Base-by-base conservation (phyloP, 2,113 vertebrate genomes). In the Grammomys dolichurus region DNA sequence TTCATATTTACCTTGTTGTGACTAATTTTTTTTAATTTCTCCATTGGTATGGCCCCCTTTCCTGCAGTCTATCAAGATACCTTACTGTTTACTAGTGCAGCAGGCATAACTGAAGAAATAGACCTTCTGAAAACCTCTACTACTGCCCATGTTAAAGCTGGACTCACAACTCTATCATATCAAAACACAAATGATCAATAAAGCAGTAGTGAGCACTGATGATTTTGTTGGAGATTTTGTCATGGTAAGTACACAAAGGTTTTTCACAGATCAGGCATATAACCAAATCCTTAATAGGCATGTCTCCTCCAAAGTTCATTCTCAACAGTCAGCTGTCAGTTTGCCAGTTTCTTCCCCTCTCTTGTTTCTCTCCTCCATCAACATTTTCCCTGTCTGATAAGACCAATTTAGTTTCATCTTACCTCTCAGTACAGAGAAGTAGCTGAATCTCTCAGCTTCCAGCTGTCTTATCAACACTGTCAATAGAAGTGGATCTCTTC, bases 391-490 rank as follows among this genome's bases (percentile, higher is more conserved):
- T 92, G 90, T 94, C 33, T 96, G 60, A 22, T 77, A 36, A 94
- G 65, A 80, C 70, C 31, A 91, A 56, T 90, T 56, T 93, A 88
- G 24, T 20, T 93, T 31, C 26, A 81, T 94, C 11, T 26, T 17
- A 80, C 24, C 28, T 92, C n/a, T 93, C 60, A 89, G 63, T 84
- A 58, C 54, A 43, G 13, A 75, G 87, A 28, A 96, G 70, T 60
- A 91, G 67, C 26, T 88, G 76, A 96, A 81, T 36, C 36, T n/a
- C 58, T 89, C 81, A 77, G 43, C 26, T 93, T 93, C 22, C 51
- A 93, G 33, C 20, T 70, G 11, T 89, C 81, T 96, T 89, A 75
- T 54, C 56, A 95, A 88, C 87, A 91, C 9, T 82, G 86, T 90
- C 54, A 95, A 78, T 40, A 87, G 96, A 86, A 76, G 3, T 43